These are phyloP conservation scores for Lycodopsis pacificus DNA, from an alignment of 2,797 vertebrate species.

Conservation along the genomic window DNA sequence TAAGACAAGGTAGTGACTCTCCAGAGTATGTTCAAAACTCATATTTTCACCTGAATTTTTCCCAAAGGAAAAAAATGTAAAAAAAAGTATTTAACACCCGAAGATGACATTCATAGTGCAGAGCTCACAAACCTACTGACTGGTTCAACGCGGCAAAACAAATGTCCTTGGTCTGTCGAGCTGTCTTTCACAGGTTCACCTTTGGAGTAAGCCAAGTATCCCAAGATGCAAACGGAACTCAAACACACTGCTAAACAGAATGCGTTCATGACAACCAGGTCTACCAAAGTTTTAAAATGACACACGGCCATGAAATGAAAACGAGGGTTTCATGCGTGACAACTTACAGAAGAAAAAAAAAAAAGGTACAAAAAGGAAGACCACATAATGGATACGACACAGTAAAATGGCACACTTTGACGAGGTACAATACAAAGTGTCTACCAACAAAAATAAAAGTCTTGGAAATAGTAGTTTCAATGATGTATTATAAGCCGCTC, in stretches of 20 bases:
- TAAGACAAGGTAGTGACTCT: neutral
- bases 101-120: neutral
- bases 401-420: neutral
- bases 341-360: neutral
- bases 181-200: neutral
- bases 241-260: conserved; percentile 10
- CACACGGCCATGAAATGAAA: neutral
- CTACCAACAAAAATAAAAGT: too few relatives aligned
- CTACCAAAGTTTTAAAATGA: neutral
- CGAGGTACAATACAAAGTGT: too few relatives aligned
- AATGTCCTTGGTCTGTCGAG: neutral
- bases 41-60: neutral
- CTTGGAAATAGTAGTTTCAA: too few relatives aligned
- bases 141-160: too few relatives aligned
- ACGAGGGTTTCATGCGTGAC: neutral
- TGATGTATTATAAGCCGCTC: too few relatives aligned
- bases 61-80: neutral
- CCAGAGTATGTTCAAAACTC: neutral
- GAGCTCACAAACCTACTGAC: neutral
- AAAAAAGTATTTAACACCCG: neutral
- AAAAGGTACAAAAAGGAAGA: neutral
- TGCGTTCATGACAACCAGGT: conserved; percentile 6
- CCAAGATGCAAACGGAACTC: conserved; percentile 17
- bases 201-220: neutral
- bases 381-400: neutral